Conservation (phyloP, 1,140 invertebrate genomes). For the Psilanteris sp. region DNA sequence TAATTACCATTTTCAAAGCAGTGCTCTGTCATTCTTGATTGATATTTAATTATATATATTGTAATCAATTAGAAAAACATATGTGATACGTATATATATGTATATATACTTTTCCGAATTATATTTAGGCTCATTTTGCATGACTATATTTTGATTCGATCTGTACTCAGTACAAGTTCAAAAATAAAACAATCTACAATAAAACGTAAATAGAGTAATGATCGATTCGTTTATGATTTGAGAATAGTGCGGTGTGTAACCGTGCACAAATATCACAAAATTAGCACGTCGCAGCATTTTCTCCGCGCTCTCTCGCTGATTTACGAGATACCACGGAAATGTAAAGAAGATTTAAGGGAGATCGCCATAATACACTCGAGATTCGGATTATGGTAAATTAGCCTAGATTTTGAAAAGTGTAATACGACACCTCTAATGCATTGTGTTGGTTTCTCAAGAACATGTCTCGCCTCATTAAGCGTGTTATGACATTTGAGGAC, state of each 20-base stretch:
- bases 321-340: constrained; percentile 20
- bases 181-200: too few species aligned
- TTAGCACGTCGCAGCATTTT: constrained; percentile 26
- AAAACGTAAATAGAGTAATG: too few species aligned
- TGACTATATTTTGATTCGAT: too few species aligned
- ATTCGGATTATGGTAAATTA: constrained; percentile 42
- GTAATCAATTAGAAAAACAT: too few species aligned
- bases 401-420: constrained; percentile 24
- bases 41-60: too few species aligned
- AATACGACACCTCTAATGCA: constrained; percentile 11
- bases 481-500: constrained; percentile 1
- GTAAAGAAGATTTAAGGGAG: constrained; percentile 27
- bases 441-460: not conserved
- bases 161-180: too few species aligned
- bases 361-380: constrained; percentile 11
- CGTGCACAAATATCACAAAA: constrained; percentile 5
- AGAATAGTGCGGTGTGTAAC: not conserved
- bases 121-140: too few species aligned
- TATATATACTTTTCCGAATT: too few species aligned
- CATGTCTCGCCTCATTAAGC: constrained; percentile 1
- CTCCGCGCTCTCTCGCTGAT: constrained; percentile 16
- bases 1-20: too few species aligned
- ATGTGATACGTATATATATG: too few species aligned
- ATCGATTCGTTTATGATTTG: too few species aligned
- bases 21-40: too few species aligned